Conservation (phyloP, 1,140 invertebrate genomes). For the Zeugodacus cucurbitae region DNA sequence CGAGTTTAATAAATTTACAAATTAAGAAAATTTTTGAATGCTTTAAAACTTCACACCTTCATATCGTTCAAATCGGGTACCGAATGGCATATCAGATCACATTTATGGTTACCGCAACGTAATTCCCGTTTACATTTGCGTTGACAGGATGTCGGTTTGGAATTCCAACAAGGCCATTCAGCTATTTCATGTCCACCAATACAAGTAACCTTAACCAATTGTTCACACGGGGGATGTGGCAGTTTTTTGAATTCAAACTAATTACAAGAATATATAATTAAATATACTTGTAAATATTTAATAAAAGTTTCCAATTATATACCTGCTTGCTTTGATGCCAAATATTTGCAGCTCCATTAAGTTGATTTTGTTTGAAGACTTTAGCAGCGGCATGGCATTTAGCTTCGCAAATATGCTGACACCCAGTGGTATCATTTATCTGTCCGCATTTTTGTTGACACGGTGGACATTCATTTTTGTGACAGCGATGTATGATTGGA, state of each 20-base stretch:
- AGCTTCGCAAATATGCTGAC: slow-evolving; percentile 80
- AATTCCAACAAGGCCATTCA: slow-evolving; percentile 80
- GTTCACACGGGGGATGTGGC: slow-evolving; percentile 77
- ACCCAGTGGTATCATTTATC: slow-evolving; percentile 70
- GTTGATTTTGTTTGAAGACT: slow-evolving; percentile 57
- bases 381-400: slow-evolving; percentile 85
- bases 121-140: slow-evolving; percentile 77
- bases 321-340: slow-evolving; percentile 70
- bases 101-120: slow-evolving; percentile 84
- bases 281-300: neutral
- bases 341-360: slow-evolving; percentile 71
- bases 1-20: too few relatives aligned
- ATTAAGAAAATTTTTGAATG: neutral
- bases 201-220: slow-evolving; percentile 79
- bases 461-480: slow-evolving; percentile 87
- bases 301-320: neutral
- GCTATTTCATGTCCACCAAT: slow-evolving; percentile 84
- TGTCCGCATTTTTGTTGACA: slow-evolving; percentile 80
- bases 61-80: slow-evolving; percentile 64
- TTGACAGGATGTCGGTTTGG: slow-evolving; percentile 78
- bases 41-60: slow-evolving; percentile 58
- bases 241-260: slow-evolving; percentile 74
- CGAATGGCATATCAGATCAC: slow-evolving; percentile 79
- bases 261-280: slow-evolving; percentile 58
- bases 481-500: slow-evolving; percentile 82